These are phyloP conservation scores for Euura lappo DNA, from an alignment of 1,140 invertebrate species.

Conservation along the genomic window DNA sequence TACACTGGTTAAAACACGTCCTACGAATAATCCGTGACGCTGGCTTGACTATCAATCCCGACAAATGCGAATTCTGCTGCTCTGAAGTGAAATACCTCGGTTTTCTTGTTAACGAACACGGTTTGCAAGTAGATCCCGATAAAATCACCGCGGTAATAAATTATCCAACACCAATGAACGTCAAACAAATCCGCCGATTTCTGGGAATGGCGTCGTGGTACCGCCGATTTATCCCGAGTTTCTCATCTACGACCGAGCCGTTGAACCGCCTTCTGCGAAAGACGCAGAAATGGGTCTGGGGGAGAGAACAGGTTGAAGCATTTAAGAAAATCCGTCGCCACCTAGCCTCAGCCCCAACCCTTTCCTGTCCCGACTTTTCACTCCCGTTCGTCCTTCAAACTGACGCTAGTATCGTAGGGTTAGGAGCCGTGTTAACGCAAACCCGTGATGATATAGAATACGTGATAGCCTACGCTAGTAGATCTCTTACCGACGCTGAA, in stretches of 20 bases:
- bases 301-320: conserved; percentile 25
- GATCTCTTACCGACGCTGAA: conserved; percentile 51
- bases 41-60: neutral
- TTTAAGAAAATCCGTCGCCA: conserved; percentile 27
- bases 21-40: neutral
- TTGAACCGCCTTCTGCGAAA: conserved; percentile 42
- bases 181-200: conserved; percentile 23
- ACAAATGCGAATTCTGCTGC: neutral
- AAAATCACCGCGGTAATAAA: conserved; percentile 8
- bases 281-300: conserved; percentile 28
- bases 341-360: conserved; percentile 20
- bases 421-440: conserved; percentile 42
- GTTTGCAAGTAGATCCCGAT: conserved; percentile 14
- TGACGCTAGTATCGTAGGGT: conserved; percentile 33
- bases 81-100: neutral
- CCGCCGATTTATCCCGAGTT: conserved; percentile 45
- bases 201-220: conserved; percentile 45
- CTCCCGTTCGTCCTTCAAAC: conserved; percentile 17
- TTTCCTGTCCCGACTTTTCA: conserved; percentile 25
- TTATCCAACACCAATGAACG: conserved; percentile 16
- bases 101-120: conserved; percentile 14
- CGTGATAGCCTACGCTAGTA: conserved; percentile 51
- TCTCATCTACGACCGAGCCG: conserved; percentile 38
- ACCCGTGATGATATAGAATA: conserved; percentile 24
- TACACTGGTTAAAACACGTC: neutral